phyloP scores from a whole-genome alignment of 2,797 vertebrate species.

The Chloroceryle amazona region DNA sequence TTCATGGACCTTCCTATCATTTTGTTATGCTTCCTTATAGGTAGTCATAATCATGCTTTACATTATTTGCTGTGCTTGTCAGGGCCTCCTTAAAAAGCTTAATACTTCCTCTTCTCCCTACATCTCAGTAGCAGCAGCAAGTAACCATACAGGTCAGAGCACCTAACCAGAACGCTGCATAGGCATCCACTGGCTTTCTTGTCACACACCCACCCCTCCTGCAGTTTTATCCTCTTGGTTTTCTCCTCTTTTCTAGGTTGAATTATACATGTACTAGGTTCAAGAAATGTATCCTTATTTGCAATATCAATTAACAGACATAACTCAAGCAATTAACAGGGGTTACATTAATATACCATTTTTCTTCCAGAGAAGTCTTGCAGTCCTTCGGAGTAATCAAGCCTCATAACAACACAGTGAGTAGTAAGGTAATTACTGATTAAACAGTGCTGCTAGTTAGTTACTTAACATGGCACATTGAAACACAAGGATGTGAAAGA shows the following conservation, averaged over 20 bases:
- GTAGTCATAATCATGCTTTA: not conserved
- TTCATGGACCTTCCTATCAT: not conserved
- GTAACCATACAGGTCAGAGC: not conserved
- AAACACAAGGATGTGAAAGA: not conserved
- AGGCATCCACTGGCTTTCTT: not conserved
- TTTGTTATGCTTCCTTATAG: not conserved
- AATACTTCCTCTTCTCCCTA: not conserved
- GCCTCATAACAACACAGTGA: not conserved
- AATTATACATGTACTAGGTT: not conserved
- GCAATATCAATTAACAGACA: not conserved
- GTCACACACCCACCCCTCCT: not conserved
- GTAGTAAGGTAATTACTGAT: not conserved
- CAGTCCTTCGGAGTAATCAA: not conserved
- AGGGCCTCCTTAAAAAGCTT: not conserved
- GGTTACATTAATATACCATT: not conserved
- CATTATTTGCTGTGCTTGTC: not conserved
- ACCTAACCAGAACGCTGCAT: not conserved
- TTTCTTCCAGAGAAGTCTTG: not conserved
- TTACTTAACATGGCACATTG: not conserved
- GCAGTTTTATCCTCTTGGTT: not conserved
- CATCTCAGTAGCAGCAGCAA: not conserved
- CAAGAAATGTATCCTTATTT: not conserved
- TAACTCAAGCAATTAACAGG: not conserved
- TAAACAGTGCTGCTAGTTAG: not conserved
- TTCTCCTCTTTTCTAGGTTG: not conserved